Conservation (phyloP, 1,140 invertebrate genomes). For the Mesaphorura yosii region DNA sequence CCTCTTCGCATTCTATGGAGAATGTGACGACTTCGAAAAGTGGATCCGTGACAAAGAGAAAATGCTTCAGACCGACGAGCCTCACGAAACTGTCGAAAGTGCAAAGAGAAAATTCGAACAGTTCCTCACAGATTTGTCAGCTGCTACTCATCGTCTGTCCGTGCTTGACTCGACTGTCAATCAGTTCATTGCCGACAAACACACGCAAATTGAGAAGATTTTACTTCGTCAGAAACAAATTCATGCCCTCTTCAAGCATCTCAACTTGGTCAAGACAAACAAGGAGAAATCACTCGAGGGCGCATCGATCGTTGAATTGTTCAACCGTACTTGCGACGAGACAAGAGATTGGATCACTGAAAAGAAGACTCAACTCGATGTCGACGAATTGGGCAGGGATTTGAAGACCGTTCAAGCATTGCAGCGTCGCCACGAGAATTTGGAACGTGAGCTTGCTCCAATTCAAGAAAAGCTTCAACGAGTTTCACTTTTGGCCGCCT, state of each 20-base stretch:
- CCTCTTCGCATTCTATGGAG: slow-evolving; percentile 87
- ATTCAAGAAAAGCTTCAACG: slow-evolving; percentile 77
- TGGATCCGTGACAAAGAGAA: slow-evolving; percentile 96
- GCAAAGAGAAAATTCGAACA: slow-evolving; percentile 93
- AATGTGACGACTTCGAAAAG: slow-evolving; percentile 94
- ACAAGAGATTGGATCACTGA: slow-evolving; percentile 88
- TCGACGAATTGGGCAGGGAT: slow-evolving; percentile 64
- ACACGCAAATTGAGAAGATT: slow-evolving; percentile 80
- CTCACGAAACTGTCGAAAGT: slow-evolving; percentile 78
- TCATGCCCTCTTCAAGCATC: slow-evolving; percentile 71
- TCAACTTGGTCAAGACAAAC: slow-evolving; percentile 76
- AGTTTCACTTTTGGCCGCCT: slow-evolving; percentile 66
- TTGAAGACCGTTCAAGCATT: slow-evolving; percentile 80
- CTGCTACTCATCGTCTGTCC: slow-evolving; percentile 58
- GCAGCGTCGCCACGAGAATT: slow-evolving; percentile 74
- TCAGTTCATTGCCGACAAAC: slow-evolving; percentile 70
- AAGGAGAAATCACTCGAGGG: slow-evolving; percentile 86
- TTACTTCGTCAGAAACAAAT: slow-evolving; percentile 67
- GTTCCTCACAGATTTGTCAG: slow-evolving; percentile 88
- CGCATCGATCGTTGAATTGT: slow-evolving; percentile 79
- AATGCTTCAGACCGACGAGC: slow-evolving; percentile 70
- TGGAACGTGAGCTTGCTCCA: slow-evolving; percentile 78
- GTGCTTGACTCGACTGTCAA: slow-evolving; percentile 77
- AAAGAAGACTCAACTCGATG: slow-evolving; percentile 72
- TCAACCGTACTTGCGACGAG: slow-evolving; percentile 84